Percentiles rank a stretch among this genome's conserved stretches.
Evolutionary conservation across 2,797 vertebrate genomes (phyloP).

Genomic region (Coilia nasus): DNA sequence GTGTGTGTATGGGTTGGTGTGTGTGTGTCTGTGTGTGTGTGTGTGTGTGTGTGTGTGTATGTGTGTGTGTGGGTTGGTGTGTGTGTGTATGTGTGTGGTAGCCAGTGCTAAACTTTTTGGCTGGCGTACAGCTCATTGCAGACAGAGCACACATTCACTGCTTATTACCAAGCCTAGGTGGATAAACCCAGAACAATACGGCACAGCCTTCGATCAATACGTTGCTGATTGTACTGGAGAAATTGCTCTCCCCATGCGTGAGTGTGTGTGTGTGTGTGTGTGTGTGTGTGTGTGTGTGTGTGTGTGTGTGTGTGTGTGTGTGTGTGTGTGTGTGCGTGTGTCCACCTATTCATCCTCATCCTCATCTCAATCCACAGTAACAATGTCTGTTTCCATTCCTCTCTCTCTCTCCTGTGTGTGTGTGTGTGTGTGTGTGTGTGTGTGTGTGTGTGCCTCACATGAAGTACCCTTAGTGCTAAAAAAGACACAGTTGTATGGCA

Average conservation of each 20-base stretch:
- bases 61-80: too few relatives aligned
- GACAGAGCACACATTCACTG: constrained; percentile 40
- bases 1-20: too few relatives aligned
- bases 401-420: background rate
- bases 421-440: background rate
- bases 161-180: constrained; percentile 54
- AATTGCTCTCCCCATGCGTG: constrained; percentile 34
- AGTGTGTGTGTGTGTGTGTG: background rate
- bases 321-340: background rate
- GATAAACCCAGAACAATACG: constrained; percentile 54
- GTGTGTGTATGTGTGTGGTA: background rate
- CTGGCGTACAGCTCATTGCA: constrained; percentile 31
- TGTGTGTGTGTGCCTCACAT: constrained; percentile 47
- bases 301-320: background rate
- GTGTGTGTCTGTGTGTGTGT: too few relatives aligned
- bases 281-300: background rate
- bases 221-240: constrained; percentile 51
- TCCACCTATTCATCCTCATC: constrained; percentile 41
- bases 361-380: constrained; percentile 56
- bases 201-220: constrained; percentile 60
- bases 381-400: constrained; percentile 45
- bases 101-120: constrained; percentile 41
- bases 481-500: constrained; percentile 49
- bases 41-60: too few relatives aligned
- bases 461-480: constrained; percentile 54